phyloP scores from a whole-genome alignment of 2,113 vertebrate genomes.

The Hemiscyllium ocellatum region DNA sequence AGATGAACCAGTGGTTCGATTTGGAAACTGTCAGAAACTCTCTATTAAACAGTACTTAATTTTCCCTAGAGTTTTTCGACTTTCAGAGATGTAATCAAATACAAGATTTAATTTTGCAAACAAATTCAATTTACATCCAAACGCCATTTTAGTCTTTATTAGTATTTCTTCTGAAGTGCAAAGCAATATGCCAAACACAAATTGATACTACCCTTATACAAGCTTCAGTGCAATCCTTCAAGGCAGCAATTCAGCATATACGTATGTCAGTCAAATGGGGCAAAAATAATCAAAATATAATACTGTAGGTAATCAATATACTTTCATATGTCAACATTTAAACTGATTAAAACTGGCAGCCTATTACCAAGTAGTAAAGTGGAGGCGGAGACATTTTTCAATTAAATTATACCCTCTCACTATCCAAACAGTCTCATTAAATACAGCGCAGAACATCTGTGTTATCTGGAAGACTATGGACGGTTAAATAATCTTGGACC shows the following conservation, averaged over 20 bases:
- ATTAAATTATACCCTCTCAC: neutral
- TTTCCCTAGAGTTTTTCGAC: neutral
- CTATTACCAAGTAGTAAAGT: neutral
- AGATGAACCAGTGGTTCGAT: neutral
- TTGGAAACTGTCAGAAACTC: neutral
- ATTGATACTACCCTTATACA: neutral
- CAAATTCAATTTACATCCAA: conserved; percentile 6
- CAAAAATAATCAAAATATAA: neutral
- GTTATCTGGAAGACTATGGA: neutral
- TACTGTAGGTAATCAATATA: neutral
- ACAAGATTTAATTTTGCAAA: neutral
- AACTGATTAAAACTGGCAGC: neutral
- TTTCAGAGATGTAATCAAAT: neutral
- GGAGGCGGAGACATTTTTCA: neutral
- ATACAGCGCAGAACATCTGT: too few species aligned
- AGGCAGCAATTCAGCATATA: neutral
- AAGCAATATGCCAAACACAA: neutral
- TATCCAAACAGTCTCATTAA: neutral
- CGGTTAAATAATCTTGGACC: neutral
- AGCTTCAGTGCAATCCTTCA: conserved; percentile 29
- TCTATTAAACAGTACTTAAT: neutral
- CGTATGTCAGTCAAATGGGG: neutral
- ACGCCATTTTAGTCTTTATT: neutral
- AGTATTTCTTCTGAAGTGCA: neutral
- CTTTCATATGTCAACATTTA: conserved; percentile 12